These are phyloP conservation scores for Dunckerocampus dactyliophorus DNA, from an alignment of 2,113 vertebrate genomes.

Conservation along the genomic window DNA sequence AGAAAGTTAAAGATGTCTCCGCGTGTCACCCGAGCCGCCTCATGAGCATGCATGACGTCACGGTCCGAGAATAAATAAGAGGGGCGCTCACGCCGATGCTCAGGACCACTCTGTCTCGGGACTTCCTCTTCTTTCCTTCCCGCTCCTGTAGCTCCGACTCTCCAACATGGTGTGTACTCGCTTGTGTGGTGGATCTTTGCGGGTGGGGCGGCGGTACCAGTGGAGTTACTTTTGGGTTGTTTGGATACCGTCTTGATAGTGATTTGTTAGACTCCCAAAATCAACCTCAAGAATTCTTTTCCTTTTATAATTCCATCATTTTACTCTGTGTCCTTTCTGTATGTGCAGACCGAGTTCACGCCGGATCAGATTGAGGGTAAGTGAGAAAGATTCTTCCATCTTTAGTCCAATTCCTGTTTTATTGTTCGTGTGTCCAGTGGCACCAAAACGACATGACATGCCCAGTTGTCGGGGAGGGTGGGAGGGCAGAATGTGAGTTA, in stretches of 20 bases:
- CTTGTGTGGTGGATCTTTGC: constrained; percentile 46
- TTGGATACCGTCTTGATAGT: constrained; percentile 26
- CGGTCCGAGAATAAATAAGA: constrained; percentile 82
- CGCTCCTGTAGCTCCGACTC: constrained; percentile 69
- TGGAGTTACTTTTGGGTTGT: constrained; percentile 36
- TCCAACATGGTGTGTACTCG: constrained; percentile 90
- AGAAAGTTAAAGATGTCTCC: constrained; percentile 91
- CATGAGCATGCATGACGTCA: constrained; percentile 75
- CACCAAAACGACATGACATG: not conserved
- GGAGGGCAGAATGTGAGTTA: constrained; percentile 34
- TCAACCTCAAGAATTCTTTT: not conserved
- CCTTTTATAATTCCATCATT: not conserved
- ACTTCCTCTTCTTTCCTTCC: constrained; percentile 73
- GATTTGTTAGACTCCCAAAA: not conserved
- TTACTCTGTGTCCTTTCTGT: constrained; percentile 12
- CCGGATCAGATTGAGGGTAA: constrained; percentile 77
- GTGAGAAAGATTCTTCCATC: constrained; percentile 20
- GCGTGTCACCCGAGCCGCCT: constrained; percentile 77
- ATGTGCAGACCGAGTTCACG: constrained; percentile 59
- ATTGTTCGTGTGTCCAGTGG: not conserved
- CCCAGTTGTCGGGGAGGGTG: constrained; percentile 37
- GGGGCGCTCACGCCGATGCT: constrained; percentile 64
- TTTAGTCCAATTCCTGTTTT: not conserved
- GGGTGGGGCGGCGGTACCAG: constrained; percentile 4
- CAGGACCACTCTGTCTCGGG: constrained; percentile 86